Percentiles rank a stretch among this genome's conserved stretches.
Evolutionary conservation across 1,140 invertebrate genomes (phyloP).

Genomic region (Neuroterus valhalla): DNA sequence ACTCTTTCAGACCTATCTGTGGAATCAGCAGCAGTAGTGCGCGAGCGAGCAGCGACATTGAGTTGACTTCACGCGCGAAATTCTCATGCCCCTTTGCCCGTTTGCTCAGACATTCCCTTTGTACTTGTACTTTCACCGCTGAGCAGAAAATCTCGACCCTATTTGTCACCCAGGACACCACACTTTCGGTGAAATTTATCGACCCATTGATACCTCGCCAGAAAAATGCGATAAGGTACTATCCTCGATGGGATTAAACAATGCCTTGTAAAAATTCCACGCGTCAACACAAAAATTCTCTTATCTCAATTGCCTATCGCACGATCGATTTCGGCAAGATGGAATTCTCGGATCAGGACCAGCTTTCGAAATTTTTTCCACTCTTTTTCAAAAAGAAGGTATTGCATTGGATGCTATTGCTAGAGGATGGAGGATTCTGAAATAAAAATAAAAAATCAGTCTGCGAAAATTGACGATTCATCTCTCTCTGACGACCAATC

Average conservation of each 20-base stretch:
- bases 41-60: too few species aligned
- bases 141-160: constrained; percentile 15
- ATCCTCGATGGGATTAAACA: constrained; percentile 1
- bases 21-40: constrained; percentile 10
- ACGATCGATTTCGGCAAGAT: constrained; percentile 2
- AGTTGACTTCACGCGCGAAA: constrained; percentile 27
- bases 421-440: too few species aligned
- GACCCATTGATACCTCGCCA: constrained; percentile 20
- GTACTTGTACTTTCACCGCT: constrained; percentile 26
- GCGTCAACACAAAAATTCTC: constrained; percentile 7
- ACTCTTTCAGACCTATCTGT: constrained; percentile 32
- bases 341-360: neutral
- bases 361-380: neutral
- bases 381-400: neutral
- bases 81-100: constrained; percentile 30
- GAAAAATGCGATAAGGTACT: constrained; percentile 23
- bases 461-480: too few species aligned
- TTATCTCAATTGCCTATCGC: constrained; percentile 26
- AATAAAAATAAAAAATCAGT: too few species aligned
- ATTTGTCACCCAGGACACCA: constrained; percentile 22
- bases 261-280: constrained; percentile 21
- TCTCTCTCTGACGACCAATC: too few species aligned
- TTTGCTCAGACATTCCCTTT: constrained; percentile 3
- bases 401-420: too few species aligned
- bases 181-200: constrained; percentile 13